Base-by-base conservation (phyloP, 2,888 invertebrate genomes). In the Latrodectus hesperus region DNA sequence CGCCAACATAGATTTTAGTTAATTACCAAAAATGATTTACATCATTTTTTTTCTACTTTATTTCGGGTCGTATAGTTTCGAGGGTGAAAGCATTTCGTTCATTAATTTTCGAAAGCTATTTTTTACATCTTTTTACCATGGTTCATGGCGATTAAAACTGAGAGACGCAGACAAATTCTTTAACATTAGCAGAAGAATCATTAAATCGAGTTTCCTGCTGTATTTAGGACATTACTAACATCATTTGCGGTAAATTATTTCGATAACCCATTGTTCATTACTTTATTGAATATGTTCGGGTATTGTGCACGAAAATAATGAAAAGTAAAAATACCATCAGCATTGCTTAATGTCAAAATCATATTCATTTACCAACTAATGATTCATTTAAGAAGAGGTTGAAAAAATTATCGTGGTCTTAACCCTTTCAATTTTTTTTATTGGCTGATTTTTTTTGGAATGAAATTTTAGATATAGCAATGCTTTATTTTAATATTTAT, bases 11-110 rank as follows among this genome's bases (percentile, higher is more conserved):
- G 79, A 85, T 85, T 85, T 80, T 75, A 17, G 67, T 67, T 85
- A 85, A 85, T 85, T 85, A 85, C 85, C 79, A 51, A 80, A 79
- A 85, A 85, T 85, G 79, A 85, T 85, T 85, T 85, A 80, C 79
- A 70, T 85, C 79, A 55, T 53, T 68, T 68, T 68, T 64, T 76
- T 76, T 71, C 26, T 70, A 38, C 67, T 67, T 12, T 52, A n/a
- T 49, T n/a, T 72, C 64, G 52, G 60, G 60, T 60, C 60, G 60
- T 60, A 17, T 64, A 72, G 73, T 75, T 70, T 74, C 53, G 38
- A 70, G 68, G 75, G 79, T 64, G 74, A 72, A 67, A 77, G 85
- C 75, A 67, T 75, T 75, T 73, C 52, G 73, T 79, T 74, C 79
- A 85, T 85, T 85, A 85, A 85, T 85, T 80, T 74, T 74, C 79